Evolutionary conservation across 1,140 invertebrate species (phyloP).

Genomic region (Aradophagus sp.): DNA sequence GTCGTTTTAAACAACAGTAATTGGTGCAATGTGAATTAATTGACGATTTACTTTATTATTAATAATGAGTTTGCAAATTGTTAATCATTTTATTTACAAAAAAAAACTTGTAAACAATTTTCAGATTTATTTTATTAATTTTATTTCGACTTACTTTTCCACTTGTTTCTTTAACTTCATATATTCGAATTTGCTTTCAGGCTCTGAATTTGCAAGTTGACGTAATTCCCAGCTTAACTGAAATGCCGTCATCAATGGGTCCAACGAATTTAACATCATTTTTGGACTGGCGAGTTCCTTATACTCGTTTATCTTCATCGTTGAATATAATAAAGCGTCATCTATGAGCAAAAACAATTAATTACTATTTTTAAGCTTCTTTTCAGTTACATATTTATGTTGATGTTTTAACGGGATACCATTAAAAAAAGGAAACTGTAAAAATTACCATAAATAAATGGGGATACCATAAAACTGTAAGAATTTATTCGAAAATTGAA

Average conservation of each 20-base stretch:
- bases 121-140: neutral
- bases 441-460: no score
- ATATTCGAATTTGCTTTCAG: conserved; percentile 87
- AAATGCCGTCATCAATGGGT: conserved; percentile 90
- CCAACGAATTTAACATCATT: conserved; percentile 88
- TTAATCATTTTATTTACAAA: neutral
- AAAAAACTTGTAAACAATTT: neutral
- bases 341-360: conserved; percentile 33
- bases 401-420: no score
- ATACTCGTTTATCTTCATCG: conserved; percentile 94
- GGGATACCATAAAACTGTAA: no score
- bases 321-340: conserved; percentile 88
- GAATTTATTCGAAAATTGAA: no score
- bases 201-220: conserved; percentile 85
- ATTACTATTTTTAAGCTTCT: neutral
- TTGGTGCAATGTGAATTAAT: no score
- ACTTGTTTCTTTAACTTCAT: conserved; percentile 87
- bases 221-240: conserved; percentile 88
- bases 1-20: no score
- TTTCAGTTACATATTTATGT: conserved; percentile 3
- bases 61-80: no score
- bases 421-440: no score
- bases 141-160: conserved; percentile 77
- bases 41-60: no score
- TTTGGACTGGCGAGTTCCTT: conserved; percentile 92